Evolutionary conservation across 1,140 invertebrate genomes (phyloP).

Genomic region (Drosophila baimaii): DNA sequence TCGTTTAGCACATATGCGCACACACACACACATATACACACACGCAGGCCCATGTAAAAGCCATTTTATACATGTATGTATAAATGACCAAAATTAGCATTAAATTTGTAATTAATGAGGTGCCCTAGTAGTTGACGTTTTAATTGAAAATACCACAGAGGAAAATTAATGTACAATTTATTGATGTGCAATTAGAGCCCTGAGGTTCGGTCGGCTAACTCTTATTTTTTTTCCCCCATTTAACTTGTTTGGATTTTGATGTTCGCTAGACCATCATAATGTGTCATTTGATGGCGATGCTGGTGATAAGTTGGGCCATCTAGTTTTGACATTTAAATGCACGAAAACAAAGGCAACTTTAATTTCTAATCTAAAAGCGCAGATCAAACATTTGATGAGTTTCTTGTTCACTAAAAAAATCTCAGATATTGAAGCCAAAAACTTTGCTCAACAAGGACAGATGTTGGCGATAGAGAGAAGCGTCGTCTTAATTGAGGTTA

Average conservation of each 20-base stretch:
- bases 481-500: constrained; percentile 14
- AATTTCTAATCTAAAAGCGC: constrained; percentile 39
- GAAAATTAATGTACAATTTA: constrained; percentile 54
- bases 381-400: constrained; percentile 34
- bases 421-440: constrained; percentile 12
- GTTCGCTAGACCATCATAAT: neutral
- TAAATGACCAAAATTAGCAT: constrained; percentile 63
- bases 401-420: constrained; percentile 18
- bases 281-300: constrained; percentile 13
- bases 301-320: constrained; percentile 16
- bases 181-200: constrained; percentile 62
- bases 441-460: constrained; percentile 24
- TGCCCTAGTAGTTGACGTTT: constrained; percentile 63
- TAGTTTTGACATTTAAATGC: constrained; percentile 32
- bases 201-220: constrained; percentile 19
- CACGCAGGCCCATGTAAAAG: constrained; percentile 14
- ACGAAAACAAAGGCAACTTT: constrained; percentile 32
- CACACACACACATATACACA: constrained; percentile 7
- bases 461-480: constrained; percentile 13
- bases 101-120: constrained; percentile 76
- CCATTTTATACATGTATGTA: constrained; percentile 60
- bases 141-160: constrained; percentile 71
- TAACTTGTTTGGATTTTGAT: constrained; percentile 15
- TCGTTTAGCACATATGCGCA: constrained; percentile 46
- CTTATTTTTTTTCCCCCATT: constrained; percentile 12